Percentiles rank a stretch among this genome's conserved stretches.
These are phyloP conservation scores for Forbesichthys papilliferus DNA, from an alignment of 2,113 vertebrate species.

Conservation along the genomic window DNA sequence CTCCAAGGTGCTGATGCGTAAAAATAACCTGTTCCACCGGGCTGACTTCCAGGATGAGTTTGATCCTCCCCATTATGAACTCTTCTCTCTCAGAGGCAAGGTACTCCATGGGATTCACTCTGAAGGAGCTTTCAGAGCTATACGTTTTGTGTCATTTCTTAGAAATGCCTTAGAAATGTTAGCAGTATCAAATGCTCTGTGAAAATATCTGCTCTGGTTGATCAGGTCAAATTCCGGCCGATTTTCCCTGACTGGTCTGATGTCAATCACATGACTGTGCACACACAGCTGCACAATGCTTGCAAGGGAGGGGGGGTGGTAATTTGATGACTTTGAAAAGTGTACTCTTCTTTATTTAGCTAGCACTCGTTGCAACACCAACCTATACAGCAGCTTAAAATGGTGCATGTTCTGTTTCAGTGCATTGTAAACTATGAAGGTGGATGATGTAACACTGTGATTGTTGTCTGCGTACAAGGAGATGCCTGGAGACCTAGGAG, in stretches of 20 bases:
- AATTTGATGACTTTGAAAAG: too few relatives aligned
- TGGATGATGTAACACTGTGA: neutral
- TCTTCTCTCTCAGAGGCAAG: conserved; percentile 89
- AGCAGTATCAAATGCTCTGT: too few relatives aligned
- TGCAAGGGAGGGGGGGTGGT: too few relatives aligned
- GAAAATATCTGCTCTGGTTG: too few relatives aligned
- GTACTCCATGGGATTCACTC: conserved; percentile 19
- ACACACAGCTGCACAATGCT: too few relatives aligned
- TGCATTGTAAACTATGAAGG: neutral
- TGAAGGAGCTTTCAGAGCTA: conserved; percentile 8
- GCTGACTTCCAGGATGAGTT: conserved; percentile 89
- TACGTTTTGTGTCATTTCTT: neutral
- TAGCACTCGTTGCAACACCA: too few relatives aligned
- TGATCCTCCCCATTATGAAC: conserved; percentile 94
- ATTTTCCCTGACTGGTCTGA: too few relatives aligned
- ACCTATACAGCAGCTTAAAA: too few relatives aligned
- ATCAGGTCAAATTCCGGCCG: too few relatives aligned
- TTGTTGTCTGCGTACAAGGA: conserved; percentile 64
- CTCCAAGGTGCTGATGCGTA: conserved; percentile 83
- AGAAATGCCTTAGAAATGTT: too few relatives aligned
- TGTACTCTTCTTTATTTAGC: too few relatives aligned
- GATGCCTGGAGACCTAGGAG: conserved; percentile 85
- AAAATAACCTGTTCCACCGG: conserved; percentile 84
- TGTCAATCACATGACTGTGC: too few relatives aligned
- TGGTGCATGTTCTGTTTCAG: neutral